Percentiles rank a stretch among this genome's conserved stretches.
Evolutionary conservation across 1,140 invertebrate genomes (phyloP).

Genomic region (Conus ventricosus): DNA sequence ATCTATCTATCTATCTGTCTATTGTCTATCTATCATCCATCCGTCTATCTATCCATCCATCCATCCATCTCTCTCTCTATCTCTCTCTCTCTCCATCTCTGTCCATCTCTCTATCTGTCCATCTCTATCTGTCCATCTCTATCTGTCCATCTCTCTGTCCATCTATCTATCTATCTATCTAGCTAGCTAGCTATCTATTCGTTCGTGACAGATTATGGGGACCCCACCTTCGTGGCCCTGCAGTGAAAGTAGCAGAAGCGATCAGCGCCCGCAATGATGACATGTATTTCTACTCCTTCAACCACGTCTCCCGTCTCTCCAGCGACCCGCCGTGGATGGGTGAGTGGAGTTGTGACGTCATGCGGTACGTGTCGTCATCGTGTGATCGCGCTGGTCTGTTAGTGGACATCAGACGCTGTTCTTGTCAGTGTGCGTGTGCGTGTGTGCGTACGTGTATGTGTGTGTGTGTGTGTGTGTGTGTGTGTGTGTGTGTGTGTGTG

Average conservation of each 20-base stretch:
- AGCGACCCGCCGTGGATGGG: conserved; percentile 46
- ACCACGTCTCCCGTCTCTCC: conserved; percentile 46
- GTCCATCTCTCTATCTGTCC: too few species aligned
- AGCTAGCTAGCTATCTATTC: too few species aligned
- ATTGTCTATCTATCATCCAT: not conserved
- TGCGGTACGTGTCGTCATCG: not conserved
- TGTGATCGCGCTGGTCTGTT: not conserved
- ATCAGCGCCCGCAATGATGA: conserved; percentile 17
- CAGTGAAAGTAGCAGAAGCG: conserved; percentile 46
- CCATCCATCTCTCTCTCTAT: not conserved
- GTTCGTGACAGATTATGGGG: conserved; percentile 46
- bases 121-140: too few species aligned
- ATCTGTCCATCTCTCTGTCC: too few species aligned
- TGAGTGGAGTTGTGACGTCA: conserved; percentile 24
- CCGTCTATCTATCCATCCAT: not conserved
- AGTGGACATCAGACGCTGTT: too few species aligned
- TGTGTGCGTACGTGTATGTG: too few species aligned
- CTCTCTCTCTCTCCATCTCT: too few species aligned
- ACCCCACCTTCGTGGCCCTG: conserved; percentile 54
- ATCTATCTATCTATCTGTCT: not conserved
- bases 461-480: too few species aligned
- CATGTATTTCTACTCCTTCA: conserved; percentile 53
- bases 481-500: too few species aligned
- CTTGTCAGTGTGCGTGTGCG: too few species aligned
- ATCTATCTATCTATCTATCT: too few species aligned